Percentiles rank a stretch among this genome's conserved stretches.
phyloP scores from a whole-genome alignment of 1,140 invertebrate genomes.

The Eupristina koningsbergeri region DNA sequence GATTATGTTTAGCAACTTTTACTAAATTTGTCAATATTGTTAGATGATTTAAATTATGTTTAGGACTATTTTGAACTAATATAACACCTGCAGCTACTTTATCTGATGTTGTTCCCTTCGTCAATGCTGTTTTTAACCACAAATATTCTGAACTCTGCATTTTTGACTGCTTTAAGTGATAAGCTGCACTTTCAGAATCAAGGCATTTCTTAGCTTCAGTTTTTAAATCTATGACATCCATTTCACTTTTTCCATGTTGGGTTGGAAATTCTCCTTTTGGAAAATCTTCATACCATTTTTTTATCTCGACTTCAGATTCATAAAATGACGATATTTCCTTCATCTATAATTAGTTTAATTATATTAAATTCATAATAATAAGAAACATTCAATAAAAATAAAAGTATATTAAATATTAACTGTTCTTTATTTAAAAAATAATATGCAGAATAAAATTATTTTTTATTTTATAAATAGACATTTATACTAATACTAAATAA shows the following conservation, averaged over 20 bases:
- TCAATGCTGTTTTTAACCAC: slow-evolving; percentile 88
- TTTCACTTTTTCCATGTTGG: slow-evolving; percentile 65
- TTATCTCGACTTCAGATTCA: slow-evolving; percentile 20
- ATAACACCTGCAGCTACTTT: slow-evolving; percentile 89
- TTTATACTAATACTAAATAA: background rate
- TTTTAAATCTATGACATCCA: slow-evolving; percentile 74
- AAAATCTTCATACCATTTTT: slow-evolving; percentile 66
- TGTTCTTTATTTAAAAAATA: background rate
- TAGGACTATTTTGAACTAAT: slow-evolving; percentile 87
- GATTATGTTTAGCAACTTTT: slow-evolving; percentile 86
- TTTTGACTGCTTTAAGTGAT: slow-evolving; percentile 71
- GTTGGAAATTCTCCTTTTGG: slow-evolving; percentile 54
- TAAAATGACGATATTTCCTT: slow-evolving; percentile 28
- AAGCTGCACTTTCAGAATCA: slow-evolving; percentile 77
- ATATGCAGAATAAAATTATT: background rate
- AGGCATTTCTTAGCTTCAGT: slow-evolving; percentile 77
- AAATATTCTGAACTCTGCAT: slow-evolving; percentile 67
- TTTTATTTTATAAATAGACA: background rate
- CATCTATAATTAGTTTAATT: slow-evolving; percentile 13
- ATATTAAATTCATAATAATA: background rate
- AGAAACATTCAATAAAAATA: background rate
- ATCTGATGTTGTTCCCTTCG: slow-evolving; percentile 87
- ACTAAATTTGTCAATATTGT: slow-evolving; percentile 84
- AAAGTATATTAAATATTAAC: background rate
- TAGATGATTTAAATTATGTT: slow-evolving; percentile 84